phyloP scores from a whole-genome alignment of 2,888 invertebrate species.

The Drosophila sordidapex region DNA sequence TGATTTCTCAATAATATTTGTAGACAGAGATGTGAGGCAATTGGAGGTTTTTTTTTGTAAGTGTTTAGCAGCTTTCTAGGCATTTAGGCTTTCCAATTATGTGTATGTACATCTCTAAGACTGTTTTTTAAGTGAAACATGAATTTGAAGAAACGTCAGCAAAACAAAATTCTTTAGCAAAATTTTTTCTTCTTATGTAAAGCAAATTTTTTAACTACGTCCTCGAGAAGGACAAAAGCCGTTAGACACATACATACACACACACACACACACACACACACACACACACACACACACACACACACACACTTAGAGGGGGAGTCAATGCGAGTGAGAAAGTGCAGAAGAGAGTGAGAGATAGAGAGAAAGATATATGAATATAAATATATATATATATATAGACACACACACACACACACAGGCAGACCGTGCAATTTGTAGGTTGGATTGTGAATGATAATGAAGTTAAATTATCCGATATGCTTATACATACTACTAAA shows the following conservation, averaged over 20 bases:
- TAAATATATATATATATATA: neutral
- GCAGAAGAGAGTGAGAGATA: constrained; percentile 24
- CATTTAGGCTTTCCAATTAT: constrained; percentile 52
- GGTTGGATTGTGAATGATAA: constrained; percentile 64
- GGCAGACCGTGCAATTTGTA: constrained; percentile 77
- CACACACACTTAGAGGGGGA: constrained; percentile 18
- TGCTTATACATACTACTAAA: constrained; percentile 40
- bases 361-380: constrained; percentile 8
- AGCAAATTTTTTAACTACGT: constrained; percentile 39
- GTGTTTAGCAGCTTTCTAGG: constrained; percentile 57
- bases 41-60: constrained; percentile 50
- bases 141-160: constrained; percentile 43
- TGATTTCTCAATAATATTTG: constrained; percentile 81
- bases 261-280: neutral
- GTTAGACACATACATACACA: constrained; percentile 11
- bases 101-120: constrained; percentile 61
- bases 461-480: constrained; percentile 47
- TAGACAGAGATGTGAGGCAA: constrained; percentile 55
- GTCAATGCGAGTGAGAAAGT: constrained; percentile 45
- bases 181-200: constrained; percentile 56
- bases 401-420: constrained; percentile 30
- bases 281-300: neutral
- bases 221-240: constrained; percentile 30
- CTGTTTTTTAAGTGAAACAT: constrained; percentile 55
- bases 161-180: constrained; percentile 61